Conservation (phyloP, 2,888 invertebrate genomes). For the Steromphala cineraria region DNA sequence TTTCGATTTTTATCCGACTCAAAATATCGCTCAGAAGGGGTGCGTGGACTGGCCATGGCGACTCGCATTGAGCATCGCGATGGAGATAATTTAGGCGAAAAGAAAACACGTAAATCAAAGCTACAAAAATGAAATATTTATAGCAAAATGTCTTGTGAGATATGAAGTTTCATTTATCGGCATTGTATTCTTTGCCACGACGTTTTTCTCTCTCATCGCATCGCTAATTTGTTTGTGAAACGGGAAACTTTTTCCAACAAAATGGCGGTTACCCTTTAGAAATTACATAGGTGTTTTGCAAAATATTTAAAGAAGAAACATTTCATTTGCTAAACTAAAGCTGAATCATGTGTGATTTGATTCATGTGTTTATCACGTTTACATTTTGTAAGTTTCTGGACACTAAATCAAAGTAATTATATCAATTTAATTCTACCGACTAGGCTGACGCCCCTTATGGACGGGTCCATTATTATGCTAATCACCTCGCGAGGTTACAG, state of each 20-base stretch:
- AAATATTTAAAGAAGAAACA: background rate
- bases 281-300: background rate
- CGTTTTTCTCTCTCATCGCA: background rate
- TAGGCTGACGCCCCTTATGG: background rate
- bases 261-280: constrained; percentile 8
- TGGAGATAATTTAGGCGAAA: background rate
- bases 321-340: no score
- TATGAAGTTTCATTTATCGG: background rate
- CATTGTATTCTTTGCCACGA: background rate
- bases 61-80: background rate
- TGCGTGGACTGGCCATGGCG: background rate
- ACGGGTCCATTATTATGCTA: constrained; percentile 15
- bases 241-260: constrained; percentile 8
- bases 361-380: no score
- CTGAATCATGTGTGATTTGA: no score
- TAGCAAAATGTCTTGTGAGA: background rate
- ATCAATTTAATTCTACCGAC: background rate
- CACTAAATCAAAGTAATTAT: no score
- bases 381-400: no score
- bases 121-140: background rate
- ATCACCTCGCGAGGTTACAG: background rate
- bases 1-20: background rate
- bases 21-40: background rate
- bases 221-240: constrained; percentile 3
- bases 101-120: background rate